Evolutionary conservation across 2,888 invertebrate species (phyloP), one percentile per base, ranked within the genome.

Genomic region (Nemurella pictetii): DNA sequence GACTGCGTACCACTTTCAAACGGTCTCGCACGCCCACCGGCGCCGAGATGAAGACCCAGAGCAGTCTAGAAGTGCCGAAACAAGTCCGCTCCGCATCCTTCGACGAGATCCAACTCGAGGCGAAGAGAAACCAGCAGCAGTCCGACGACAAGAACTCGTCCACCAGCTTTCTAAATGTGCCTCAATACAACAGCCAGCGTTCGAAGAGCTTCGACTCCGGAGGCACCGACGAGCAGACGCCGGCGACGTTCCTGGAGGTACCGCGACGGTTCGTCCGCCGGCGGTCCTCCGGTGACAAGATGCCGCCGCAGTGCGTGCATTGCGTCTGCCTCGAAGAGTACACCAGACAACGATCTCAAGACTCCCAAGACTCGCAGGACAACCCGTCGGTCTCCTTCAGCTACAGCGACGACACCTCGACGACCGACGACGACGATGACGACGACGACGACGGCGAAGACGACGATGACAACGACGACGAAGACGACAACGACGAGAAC

Each of bases 41-140:
- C 88, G 95, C 95, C 89, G 96, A 97, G 91, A 96, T 96, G 96
- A 96, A 96, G 93, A 95, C 95, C 87, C 96, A 96, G 90, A 96
- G 96, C 91, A 96, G 96, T 91, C 94, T 97, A 88, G 97, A 97
- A 90, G 96, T 97, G 88, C 97, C 97, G 87, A 96, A 96, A 90
- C 96, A 96, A 93, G 95, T 97, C 88, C 95, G 97, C 88, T 96
- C 96, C 87, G 96, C 96, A 87, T 96, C 96, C 87, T 97, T 97
- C 92, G 97, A 97, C 92, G 96, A 97, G 92, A 96, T 96, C 90
- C 95, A 96, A 90, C 90, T 96, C 90, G 95, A 95, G 89, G 94
- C 95, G 84, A 94, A 95, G 88, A 93, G 95, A 85, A 85, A 85
- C 73, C 86, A 86, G 82, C 92, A 93, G 86, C 91, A 91, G 86